Conservation (phyloP, 2,113 vertebrate genomes). For the Neomonachus schauinslandi region DNA sequence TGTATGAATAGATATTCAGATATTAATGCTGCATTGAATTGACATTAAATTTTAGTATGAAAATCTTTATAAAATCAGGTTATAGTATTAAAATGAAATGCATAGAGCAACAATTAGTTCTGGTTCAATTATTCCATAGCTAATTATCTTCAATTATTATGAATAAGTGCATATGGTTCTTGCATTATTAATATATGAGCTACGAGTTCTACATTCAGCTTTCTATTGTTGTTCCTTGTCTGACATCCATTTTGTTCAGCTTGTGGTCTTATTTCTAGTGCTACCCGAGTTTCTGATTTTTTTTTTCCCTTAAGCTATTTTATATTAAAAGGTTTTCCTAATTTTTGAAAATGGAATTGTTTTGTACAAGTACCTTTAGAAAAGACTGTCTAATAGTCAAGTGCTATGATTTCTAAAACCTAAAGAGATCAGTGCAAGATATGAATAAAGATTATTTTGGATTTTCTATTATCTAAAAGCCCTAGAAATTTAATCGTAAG, state of each 20-base stretch:
- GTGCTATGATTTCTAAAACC: conserved; percentile 29
- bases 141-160: conserved; percentile 84
- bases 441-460: conserved; percentile 48
- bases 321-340: conserved; percentile 19
- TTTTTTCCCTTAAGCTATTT: background rate
- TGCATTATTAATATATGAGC: conserved; percentile 85
- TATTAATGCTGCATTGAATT: conserved; percentile 18
- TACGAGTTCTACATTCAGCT: conserved; percentile 76
- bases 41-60: conserved; percentile 37
- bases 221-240: conserved; percentile 48
- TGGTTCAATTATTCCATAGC: conserved; percentile 82
- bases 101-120: conserved; percentile 84
- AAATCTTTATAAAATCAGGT: conserved; percentile 48
- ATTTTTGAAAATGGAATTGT: conserved; percentile 52
- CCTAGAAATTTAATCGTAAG: conserved; percentile 15
- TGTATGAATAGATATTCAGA: background rate
- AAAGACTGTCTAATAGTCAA: background rate
- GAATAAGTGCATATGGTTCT: conserved; percentile 85
- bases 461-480: conserved; percentile 51
- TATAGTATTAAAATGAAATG: conserved; percentile 82
- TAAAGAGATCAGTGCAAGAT: background rate
- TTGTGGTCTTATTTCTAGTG: background rate
- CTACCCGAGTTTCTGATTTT: background rate
- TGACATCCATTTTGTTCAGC: background rate
- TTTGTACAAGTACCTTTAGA: conserved; percentile 19